Conservation (phyloP, 2,888 invertebrate genomes). For the Ecliptopera silaceata region DNA sequence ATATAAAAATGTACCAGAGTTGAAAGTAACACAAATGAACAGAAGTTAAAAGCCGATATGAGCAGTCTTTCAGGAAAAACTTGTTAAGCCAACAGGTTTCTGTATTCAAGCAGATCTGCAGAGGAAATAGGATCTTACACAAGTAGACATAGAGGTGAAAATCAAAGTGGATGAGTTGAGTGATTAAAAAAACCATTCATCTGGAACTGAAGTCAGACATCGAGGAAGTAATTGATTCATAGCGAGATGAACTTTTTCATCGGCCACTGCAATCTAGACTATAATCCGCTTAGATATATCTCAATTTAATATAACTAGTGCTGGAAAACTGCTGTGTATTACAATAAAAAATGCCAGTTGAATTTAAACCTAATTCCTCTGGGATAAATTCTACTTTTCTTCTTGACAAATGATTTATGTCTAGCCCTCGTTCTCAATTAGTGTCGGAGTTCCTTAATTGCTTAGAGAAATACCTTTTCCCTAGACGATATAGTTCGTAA, state of each 20-base stretch:
- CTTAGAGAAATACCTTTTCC: not conserved
- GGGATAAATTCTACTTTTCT: not conserved
- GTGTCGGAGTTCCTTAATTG: constrained; percentile 8
- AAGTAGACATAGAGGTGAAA: too few species aligned
- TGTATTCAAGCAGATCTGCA: too few species aligned
- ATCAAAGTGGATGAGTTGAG: not conserved
- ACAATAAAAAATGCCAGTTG: not conserved
- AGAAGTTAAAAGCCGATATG: too few species aligned
- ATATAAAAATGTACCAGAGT: too few species aligned
- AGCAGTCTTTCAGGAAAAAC: too few species aligned
- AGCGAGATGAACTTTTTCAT: not conserved
- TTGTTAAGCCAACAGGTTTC: too few species aligned
- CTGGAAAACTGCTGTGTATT: not conserved
- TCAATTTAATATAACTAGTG: not conserved
- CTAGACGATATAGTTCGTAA: not conserved
- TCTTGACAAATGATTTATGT: not conserved
- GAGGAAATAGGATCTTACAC: too few species aligned
- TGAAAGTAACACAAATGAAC: too few species aligned
- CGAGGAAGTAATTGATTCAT: constrained; percentile 9
- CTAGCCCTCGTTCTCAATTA: constrained; percentile 9
- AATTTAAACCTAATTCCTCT: constrained; percentile 2
- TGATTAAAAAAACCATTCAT: constrained; percentile 14
- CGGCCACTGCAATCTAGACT: constrained; percentile 2
- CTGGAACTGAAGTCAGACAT: constrained; percentile 6
- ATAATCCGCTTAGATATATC: not conserved